Base-by-base conservation (phyloP, 2,888 invertebrate genomes). In the Limnephilus auricula region DNA sequence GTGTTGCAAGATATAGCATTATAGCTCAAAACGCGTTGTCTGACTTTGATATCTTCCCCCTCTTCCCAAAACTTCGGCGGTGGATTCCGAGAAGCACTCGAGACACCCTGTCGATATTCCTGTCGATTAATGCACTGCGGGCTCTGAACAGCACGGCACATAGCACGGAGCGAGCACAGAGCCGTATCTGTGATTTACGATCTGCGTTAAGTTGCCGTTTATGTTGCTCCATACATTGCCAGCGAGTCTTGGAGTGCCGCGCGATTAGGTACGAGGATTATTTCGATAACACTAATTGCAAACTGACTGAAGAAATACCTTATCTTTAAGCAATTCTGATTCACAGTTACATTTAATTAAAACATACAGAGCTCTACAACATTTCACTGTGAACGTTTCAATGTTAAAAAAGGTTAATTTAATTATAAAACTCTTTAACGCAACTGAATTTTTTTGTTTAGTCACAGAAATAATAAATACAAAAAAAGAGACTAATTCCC, bases 1-100 rank as follows among this genome's bases (percentile, higher is more conserved):
- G 95, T 95, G 94, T 94, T 86, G 92, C 89, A 90, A 92, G 90
- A 91, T 92, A 92, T 79, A 91, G 89, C 80, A 89, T 82, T 85
- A 85, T 85, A 50, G 85, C 85, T 80, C 89, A 82, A 83, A 82
- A 89, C 89, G 89, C 82, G 85, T 88, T 50, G 91, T 91, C 79
- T 79, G 89, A 79, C 89, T 89, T 82, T 83, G 79, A 89, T 89
- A 80, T 82, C 31, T 89, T 82, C 50, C 83, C 89, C 82, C 37
- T 82, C 34, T 79, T 79, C 79, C 89, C 79, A 50, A 50, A 82
- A 89, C 80, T 40, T 40, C 79, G 89, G 82, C 80, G 89, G 65
- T 89, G 82, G 45, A 88, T 30, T 88, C 25, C 40, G 25, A 25
- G 88, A 37, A 86, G 40, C 30, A 88, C 65, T 79, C 79, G 65